Conservation (phyloP, 2,888 invertebrate genomes). For the Euproctis similis region DNA sequence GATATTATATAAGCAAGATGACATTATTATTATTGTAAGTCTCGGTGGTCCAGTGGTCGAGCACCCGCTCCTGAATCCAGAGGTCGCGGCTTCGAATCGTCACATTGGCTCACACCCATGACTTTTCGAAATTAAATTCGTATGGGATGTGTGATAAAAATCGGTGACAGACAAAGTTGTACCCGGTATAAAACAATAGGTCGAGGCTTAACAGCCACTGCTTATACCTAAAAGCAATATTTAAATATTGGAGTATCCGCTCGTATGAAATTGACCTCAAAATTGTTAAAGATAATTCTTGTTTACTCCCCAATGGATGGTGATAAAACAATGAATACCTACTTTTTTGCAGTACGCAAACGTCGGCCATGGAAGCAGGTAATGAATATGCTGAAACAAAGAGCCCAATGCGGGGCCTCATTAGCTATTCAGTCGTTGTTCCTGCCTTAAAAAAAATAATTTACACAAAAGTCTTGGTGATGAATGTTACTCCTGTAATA, state of each 20-base stretch:
- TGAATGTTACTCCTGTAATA: conserved; percentile 46
- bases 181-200: no score
- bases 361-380: conserved; percentile 51
- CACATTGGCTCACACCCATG: no score
- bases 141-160: no score
- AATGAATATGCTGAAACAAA: conserved; percentile 71
- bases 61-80: no score
- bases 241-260: conserved; percentile 48
- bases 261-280: conserved; percentile 53
- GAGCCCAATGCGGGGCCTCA: conserved; percentile 53
- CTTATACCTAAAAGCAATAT: no score
- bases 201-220: no score
- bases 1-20: no score
- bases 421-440: conserved; percentile 61
- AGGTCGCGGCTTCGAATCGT: no score
- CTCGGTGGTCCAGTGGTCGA: no score
- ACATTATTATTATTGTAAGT: no score
- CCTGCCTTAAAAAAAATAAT: conserved; percentile 62
- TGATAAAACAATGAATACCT: conserved; percentile 48
- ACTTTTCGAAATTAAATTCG: no score
- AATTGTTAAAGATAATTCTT: conserved; percentile 61
- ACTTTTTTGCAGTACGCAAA: conserved; percentile 56
- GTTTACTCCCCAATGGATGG: conserved; percentile 45
- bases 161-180: no score
- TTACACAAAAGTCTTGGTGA: conserved; percentile 62